These are phyloP conservation scores for Terrapene triunguis DNA, from an alignment of 2,113 vertebrate species.

Conservation along the genomic window DNA sequence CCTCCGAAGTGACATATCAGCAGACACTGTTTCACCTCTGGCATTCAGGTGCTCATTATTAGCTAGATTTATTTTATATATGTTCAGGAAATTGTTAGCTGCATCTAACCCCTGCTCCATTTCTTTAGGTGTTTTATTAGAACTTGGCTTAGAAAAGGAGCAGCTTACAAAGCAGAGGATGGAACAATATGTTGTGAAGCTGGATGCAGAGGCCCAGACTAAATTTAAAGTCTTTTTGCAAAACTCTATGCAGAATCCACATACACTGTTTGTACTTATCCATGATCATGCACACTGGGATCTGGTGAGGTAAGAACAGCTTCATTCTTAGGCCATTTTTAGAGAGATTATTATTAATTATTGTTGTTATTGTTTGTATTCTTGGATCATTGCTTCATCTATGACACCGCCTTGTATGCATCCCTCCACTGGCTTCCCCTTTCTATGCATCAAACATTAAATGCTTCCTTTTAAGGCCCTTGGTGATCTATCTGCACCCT, in stretches of 20 bases:
- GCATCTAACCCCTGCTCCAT: neutral
- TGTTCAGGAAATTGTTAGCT: neutral
- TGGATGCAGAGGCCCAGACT: constrained; percentile 87
- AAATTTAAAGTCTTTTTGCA: constrained; percentile 91
- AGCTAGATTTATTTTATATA: constrained; percentile 17
- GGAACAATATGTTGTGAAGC: constrained; percentile 91
- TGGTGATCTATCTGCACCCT: neutral
- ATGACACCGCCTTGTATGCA: neutral
- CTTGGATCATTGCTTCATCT: constrained; percentile 13
- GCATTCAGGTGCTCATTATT: constrained; percentile 88
- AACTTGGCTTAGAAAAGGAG: constrained; percentile 91
- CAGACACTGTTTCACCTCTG: constrained; percentile 93
- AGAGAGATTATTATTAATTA: neutral
- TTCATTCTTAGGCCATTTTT: neutral
- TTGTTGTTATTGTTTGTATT: neutral
- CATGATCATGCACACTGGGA: constrained; percentile 98
- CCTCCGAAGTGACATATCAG: constrained; percentile 96
- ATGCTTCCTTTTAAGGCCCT: neutral
- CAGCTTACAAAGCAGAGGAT: constrained; percentile 83
- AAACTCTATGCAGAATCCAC: constrained; percentile 90
- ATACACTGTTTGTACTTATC: constrained; percentile 94
- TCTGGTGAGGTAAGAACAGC: constrained; percentile 86
- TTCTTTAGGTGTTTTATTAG: constrained; percentile 89
- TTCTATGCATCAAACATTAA: neutral
- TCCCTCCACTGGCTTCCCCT: neutral